Evolutionary conservation across 2,797 vertebrate species (phyloP).

Genomic region (Platalea minor): DNA sequence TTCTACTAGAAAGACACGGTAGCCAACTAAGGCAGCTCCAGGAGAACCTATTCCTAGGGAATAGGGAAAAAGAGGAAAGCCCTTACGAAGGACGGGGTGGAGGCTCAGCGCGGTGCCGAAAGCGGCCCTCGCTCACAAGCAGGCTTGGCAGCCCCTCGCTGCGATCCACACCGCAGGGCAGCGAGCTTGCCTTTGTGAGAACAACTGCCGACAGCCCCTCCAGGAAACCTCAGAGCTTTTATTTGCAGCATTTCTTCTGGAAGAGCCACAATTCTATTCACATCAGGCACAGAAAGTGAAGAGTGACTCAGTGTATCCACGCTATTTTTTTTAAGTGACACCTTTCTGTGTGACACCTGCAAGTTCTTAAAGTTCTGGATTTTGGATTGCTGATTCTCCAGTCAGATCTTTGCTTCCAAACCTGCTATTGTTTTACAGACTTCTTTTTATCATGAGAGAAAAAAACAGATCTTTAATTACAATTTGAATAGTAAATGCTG

Average conservation of each 20-base stretch:
- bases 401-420: neutral
- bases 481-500: neutral
- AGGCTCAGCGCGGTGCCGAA: neutral
- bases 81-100: neutral
- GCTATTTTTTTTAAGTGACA: neutral
- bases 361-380: neutral
- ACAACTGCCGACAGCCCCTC: neutral
- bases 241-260: neutral
- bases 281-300: neutral
- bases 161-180: fast-evolving
- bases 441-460: neutral
- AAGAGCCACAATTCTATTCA: neutral
- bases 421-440: neutral
- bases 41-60: neutral
- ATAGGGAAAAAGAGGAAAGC: neutral
- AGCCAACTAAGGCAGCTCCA: neutral
- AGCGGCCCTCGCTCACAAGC: neutral
- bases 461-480: neutral
- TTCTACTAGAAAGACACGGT: fast-evolving
- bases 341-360: neutral
- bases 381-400: neutral
- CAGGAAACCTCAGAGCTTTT: neutral
- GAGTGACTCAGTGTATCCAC: neutral
- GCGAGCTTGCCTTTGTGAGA: neutral
- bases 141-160: too few species aligned